phyloP scores from a whole-genome alignment of 2,113 vertebrate genomes.

The Columbina picui region DNA sequence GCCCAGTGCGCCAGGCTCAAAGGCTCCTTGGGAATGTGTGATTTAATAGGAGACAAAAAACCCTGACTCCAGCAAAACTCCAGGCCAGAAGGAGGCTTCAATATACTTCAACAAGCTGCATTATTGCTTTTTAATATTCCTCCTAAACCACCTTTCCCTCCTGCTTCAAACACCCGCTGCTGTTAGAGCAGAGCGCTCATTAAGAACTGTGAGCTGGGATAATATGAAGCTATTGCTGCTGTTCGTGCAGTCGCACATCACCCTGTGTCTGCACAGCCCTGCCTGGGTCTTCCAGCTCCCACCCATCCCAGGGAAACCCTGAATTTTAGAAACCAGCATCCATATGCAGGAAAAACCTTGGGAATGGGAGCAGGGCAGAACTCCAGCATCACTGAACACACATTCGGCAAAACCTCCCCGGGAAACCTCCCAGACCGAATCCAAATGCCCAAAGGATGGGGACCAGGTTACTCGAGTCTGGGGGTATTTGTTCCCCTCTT shows the following conservation, averaged over 20 bases:
- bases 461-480: neutral
- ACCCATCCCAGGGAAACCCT: neutral
- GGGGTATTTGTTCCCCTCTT: neutral
- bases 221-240: neutral
- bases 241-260: fast-evolving
- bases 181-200: neutral
- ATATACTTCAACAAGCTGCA: neutral
- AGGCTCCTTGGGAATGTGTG: neutral
- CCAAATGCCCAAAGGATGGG: fast-evolving
- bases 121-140: neutral
- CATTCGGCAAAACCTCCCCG: neutral
- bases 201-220: neutral
- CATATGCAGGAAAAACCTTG: fast-evolving
- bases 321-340: neutral
- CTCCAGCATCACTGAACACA: fast-evolving
- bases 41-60: neutral
- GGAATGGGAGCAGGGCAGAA: neutral
- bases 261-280: fast-evolving
- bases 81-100: neutral
- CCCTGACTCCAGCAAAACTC: neutral
- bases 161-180: fast-evolving
- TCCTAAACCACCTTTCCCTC: neutral
- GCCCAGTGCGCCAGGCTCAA: neutral
- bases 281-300: neutral
- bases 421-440: neutral